Evolutionary conservation across 92 coral and sea anemone species (phyloP), one percentile per base, ranked within the genome.

Genomic region (Bergia sp.): DNA sequence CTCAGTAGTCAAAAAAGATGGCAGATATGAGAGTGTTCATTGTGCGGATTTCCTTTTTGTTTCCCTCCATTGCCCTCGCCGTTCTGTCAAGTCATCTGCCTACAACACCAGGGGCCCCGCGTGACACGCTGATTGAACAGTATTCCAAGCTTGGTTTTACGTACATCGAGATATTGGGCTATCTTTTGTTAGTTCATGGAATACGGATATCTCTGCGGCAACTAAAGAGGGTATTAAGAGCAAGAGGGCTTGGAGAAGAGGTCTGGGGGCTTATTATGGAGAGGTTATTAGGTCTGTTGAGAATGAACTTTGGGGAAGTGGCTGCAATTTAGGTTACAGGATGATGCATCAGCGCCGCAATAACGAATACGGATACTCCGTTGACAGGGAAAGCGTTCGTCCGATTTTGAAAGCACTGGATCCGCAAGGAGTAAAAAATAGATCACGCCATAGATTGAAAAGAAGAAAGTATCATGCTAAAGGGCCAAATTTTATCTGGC

Each of bases 401-500:
- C 58, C 40, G 3, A 73, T 73, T 55, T 76, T 90, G 86, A 86
- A 79, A 64, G 65, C 77, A 44, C 47, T 90, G 40, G 92, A 86
- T 49, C 93, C 91, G 42, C 83, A 91, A 41, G 86, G 89, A 43
- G 91, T 91, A 16, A 78, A 80, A 73, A 81, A 16, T 76, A 65
- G 91, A 44, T 88, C 89, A 12, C 43, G 77, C 4, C 90, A 71
- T 15, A 82, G 49, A 55, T 84, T 88, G 80, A 44, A 23, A 67
- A 76, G 86, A 86, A 79, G 92, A 77, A 66, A 90, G 39, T 86
- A 90, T 69, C 12, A 37, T 37, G 76, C 89, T 37, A 67, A 86
- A 45, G 91, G 91, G 15, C 91, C 91, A 37, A 85, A 88, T 79
- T 42, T 69, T 69, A 67, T 88, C 9, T 88, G 91, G 91, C 91